Conservation (phyloP, 2,797 vertebrate genomes). For the Anisognathus igniventris region DNA sequence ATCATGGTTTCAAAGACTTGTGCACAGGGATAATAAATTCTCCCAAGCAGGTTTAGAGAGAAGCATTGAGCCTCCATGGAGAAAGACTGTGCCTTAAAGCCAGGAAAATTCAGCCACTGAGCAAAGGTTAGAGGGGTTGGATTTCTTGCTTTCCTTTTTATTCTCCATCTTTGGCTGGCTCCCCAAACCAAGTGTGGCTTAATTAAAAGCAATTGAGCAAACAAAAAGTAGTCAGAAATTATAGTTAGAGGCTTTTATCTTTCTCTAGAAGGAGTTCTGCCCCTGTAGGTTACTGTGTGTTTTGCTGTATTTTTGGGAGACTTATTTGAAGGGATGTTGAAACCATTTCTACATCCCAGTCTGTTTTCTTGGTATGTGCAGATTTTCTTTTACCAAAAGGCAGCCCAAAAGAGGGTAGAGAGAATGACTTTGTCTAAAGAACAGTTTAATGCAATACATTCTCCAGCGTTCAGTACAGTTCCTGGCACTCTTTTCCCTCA, state of each 20-base stretch:
- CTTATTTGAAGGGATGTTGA: neutral
- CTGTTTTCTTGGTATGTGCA: neutral
- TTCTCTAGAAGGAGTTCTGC: neutral
- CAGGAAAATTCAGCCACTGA: neutral
- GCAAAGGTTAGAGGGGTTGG: neutral
- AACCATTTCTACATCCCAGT: neutral
- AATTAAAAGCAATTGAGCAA: conserved; percentile 45
- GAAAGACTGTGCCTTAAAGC: neutral
- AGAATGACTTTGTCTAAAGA: neutral
- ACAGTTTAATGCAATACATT: neutral
- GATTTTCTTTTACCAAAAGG: neutral
- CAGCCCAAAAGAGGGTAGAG: neutral
- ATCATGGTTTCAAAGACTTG: conserved; percentile 45
- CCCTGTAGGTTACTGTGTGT: neutral
- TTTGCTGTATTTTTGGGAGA: neutral
- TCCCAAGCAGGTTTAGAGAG: conserved; percentile 35
- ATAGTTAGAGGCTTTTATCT: neutral
- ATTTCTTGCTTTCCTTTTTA: neutral
- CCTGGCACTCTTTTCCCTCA: neutral
- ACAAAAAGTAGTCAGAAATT: neutral
- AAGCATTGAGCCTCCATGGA: neutral
- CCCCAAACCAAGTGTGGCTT: neutral
- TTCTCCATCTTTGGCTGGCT: neutral
- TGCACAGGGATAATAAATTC: conserved; percentile 54
- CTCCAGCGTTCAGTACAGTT: neutral